Evolutionary conservation across 1,140 invertebrate genomes (phyloP).

Genomic region (Augochlora pura): DNA sequence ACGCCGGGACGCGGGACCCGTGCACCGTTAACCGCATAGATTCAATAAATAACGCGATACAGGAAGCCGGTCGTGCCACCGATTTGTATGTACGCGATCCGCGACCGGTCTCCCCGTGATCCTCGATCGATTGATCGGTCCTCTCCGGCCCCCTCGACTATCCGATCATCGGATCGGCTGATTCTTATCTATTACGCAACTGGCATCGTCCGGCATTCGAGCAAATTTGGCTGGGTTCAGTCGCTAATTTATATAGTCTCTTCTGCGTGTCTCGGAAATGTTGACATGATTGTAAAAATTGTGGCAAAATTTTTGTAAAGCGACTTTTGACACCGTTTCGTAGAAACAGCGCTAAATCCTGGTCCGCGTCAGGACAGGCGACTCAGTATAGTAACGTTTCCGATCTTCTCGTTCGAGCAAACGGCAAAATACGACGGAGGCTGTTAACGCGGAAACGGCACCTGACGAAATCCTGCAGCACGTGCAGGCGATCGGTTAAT

Average conservation of each 20-base stretch:
- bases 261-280: too few relatives aligned
- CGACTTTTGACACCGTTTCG: too few relatives aligned
- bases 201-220: too few relatives aligned
- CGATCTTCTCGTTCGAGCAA: too few relatives aligned
- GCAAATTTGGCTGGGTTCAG: too few relatives aligned
- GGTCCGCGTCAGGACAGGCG: too few relatives aligned
- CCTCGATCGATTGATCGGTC: conserved; percentile 30
- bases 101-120: not conserved
- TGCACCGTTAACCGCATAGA: conserved; percentile 61
- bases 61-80: conserved; percentile 53
- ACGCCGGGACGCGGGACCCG: conserved; percentile 43
- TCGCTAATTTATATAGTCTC: too few relatives aligned
- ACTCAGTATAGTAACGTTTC: too few relatives aligned
- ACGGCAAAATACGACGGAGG: not conserved
- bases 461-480: conserved; percentile 20
- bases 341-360: too few relatives aligned
- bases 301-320: too few relatives aligned
- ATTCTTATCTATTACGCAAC: conserved; percentile 27
- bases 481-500: conserved; percentile 13
- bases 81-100: conserved; percentile 58
- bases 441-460: not conserved
- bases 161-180: not conserved
- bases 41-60: conserved; percentile 65
- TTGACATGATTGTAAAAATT: too few relatives aligned
- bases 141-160: not conserved